Conservation (phyloP, 2,888 invertebrate genomes). For the Ophonus ardosiacus region DNA sequence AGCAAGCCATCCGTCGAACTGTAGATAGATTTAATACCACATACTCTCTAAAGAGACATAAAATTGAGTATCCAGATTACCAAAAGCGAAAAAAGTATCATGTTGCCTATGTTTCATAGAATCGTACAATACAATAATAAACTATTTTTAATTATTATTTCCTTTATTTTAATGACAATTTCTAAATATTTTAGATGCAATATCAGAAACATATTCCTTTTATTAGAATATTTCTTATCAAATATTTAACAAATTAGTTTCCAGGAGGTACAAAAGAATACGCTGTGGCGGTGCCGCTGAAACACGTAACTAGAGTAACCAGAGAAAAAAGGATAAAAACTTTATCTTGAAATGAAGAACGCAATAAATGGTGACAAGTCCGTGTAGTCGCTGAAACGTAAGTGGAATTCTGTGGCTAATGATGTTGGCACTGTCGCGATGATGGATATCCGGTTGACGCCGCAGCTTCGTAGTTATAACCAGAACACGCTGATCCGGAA, state of each 20-base stretch:
- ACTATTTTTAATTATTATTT: too few species aligned
- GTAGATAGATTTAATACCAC: too few species aligned
- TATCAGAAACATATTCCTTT: too few species aligned
- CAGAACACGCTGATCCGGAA: slow-evolving; percentile 58
- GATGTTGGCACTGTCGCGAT: slow-evolving; percentile 19
- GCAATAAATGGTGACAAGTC: slow-evolving; percentile 31
- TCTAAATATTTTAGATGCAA: too few species aligned
- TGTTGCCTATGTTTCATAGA: too few species aligned
- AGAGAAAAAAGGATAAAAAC: neutral
- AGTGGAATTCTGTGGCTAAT: neutral
- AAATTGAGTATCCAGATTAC: too few species aligned
- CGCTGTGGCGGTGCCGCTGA: neutral
- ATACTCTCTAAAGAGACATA: too few species aligned
- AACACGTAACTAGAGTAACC: neutral
- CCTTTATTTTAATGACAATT: too few species aligned
- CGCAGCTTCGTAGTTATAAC: slow-evolving; percentile 52
- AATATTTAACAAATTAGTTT: neutral
- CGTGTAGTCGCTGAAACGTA: neutral
- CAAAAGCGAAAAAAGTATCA: too few species aligned
- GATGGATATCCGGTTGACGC: slow-evolving; percentile 62
- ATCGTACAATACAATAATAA: too few species aligned
- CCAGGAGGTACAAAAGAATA: neutral
- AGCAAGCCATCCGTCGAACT: too few species aligned
- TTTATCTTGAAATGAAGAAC: neutral
- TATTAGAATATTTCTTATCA: too few species aligned